Evolutionary conservation across 2,797 vertebrate species (phyloP), one percentile per base, ranked within the genome.

Genomic region (Staurois parvus): DNA sequence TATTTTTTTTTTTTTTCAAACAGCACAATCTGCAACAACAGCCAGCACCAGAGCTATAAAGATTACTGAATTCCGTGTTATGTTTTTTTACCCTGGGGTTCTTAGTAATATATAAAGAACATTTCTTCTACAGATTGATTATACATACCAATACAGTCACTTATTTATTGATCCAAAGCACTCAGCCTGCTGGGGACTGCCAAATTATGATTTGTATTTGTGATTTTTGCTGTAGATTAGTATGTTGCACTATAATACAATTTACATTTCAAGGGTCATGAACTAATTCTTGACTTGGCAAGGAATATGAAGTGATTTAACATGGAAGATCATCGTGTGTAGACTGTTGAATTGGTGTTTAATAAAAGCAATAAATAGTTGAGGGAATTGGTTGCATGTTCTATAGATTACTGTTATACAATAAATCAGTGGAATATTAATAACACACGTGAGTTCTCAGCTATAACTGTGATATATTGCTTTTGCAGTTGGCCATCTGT

Each of bases 401-500:
- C 3, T 68, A 56, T 85, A 52, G 32, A 81, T 76, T 69, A 34
- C 40, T 64, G 29, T 68, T 30, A 81, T 85, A 81, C 83, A 88
- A 86, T 79, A 88, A 84, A 87, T 77, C 67, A 87, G 7, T 83
- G 82, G 81, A 82, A 78, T 90, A 92, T 88, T 92, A 91, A 91
- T 91, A 86, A 89, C 85, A 88, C 62, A 83, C 11, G 87, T 21
- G 56, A 37, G 29, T 66, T 76, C 30, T 87, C 74, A 66, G 81
- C 70, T 88, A 87, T 90, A 84, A 85, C 88, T 85, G 74, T 86
- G 89, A 89, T 87, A 85, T 89, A 88, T 81, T 88, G 85, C 74
- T 88, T 90, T 81, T 87, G 86, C 88, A 89, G 85, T 10, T 28
- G 3, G 66, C 91, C 91, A 91, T 91, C 91, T 92, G 91, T 87